Conservation (phyloP, 2,888 invertebrate species). For the Dorcus parallelipipedus region DNA sequence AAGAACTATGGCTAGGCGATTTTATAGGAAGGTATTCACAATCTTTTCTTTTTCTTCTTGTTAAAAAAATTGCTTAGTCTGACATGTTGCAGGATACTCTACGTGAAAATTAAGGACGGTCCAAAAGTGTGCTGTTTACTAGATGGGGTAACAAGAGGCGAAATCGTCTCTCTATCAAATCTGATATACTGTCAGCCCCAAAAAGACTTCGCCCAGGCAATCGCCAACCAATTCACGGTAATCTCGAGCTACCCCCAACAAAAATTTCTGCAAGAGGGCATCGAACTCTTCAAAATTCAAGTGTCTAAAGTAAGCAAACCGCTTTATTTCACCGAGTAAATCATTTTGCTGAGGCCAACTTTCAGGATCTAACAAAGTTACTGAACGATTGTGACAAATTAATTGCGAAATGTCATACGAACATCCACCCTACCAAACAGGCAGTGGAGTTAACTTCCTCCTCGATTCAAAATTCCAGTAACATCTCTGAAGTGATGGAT, state of each 20-base stretch:
- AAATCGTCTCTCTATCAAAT: constrained; percentile 60
- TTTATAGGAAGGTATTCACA: constrained; percentile 48
- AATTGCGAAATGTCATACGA: constrained; percentile 24
- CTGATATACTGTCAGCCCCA: constrained; percentile 56
- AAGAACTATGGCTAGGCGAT: constrained; percentile 61
- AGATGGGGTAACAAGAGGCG: constrained; percentile 58
- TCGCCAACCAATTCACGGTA: constrained; percentile 60
- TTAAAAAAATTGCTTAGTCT: background rate
- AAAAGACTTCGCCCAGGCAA: constrained; percentile 55
- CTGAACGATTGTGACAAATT: constrained; percentile 34
- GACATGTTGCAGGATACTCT: constrained; percentile 41
- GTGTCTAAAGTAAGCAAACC: constrained; percentile 30
- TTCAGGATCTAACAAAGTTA: constrained; percentile 34
- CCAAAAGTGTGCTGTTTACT: constrained; percentile 48
- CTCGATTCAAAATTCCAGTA: constrained; percentile 1
- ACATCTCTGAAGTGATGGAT: constrained; percentile 16
- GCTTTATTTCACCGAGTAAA: background rate
- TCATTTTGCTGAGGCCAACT: constrained; percentile 14
- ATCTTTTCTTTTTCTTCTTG: background rate
- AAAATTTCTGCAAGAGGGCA: constrained; percentile 48
- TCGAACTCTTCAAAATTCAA: constrained; percentile 49
- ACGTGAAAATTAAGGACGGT: constrained; percentile 49
- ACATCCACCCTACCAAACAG: background rate
- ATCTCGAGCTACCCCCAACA: constrained; percentile 62
- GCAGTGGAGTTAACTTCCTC: background rate